phyloP scores from a whole-genome alignment of 2,888 invertebrate genomes.

The Phrixothrix hirtus region DNA sequence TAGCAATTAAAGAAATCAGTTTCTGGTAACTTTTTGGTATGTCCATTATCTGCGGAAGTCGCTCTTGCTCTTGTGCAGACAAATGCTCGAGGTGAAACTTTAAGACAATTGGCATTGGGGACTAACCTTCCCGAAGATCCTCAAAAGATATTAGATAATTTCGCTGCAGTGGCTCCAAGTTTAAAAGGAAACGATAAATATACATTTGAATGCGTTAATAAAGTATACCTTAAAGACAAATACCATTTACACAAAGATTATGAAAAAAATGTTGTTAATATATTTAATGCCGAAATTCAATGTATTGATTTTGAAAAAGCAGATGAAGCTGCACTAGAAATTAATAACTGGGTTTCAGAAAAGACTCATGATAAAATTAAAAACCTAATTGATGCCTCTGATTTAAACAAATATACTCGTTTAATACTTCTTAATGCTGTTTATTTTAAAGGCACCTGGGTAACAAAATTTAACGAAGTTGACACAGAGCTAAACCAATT shows the following conservation, averaged over 20 bases:
- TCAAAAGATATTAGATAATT: slow-evolving; percentile 16
- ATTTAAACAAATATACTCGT: slow-evolving; percentile 37
- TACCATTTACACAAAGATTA: slow-evolving; percentile 61
- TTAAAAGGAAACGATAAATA: slow-evolving; percentile 33
- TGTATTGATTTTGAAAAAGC: slow-evolving; percentile 39
- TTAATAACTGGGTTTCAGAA: slow-evolving; percentile 50
- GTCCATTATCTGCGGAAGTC: slow-evolving; percentile 47
- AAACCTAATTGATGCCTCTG: slow-evolving; percentile 35
- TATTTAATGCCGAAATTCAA: slow-evolving; percentile 66
- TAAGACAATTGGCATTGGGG: slow-evolving; percentile 36
- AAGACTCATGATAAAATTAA: slow-evolving; percentile 49
- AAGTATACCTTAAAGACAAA: slow-evolving; percentile 64
- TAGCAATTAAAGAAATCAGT: neutral
- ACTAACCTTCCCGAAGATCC: slow-evolving; percentile 30
- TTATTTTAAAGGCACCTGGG: slow-evolving; percentile 49
- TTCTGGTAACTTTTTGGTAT: slow-evolving; percentile 43
- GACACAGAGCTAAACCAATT: slow-evolving; percentile 39
- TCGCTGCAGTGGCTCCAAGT: slow-evolving; percentile 28
- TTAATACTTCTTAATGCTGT: slow-evolving; percentile 49
- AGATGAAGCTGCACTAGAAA: slow-evolving; percentile 38
- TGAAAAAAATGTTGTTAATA: slow-evolving; percentile 60
- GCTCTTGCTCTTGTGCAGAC: slow-evolving; percentile 45
- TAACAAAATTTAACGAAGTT: slow-evolving; percentile 26
- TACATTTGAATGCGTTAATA: slow-evolving; percentile 46
- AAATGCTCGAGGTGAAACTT: slow-evolving; percentile 46